A percentile compares a stretch with the other conserved stretches of the same genome.
These are phyloP conservation scores for Dexiosoma caninum DNA, from an alignment of 2,888 invertebrate genomes.

Conservation along the genomic window DNA sequence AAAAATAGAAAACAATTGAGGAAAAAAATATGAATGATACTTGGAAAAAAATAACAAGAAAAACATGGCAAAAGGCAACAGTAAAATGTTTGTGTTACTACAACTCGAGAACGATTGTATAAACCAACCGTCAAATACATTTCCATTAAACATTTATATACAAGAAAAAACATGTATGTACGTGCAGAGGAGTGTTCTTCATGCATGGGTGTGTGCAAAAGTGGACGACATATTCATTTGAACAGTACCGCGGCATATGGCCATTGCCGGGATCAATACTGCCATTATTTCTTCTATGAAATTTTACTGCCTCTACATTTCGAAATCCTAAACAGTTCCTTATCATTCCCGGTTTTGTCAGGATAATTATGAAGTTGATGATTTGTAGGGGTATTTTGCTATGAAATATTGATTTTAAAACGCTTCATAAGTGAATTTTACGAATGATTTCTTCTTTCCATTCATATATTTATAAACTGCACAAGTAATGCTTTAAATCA, in stretches of 20 bases:
- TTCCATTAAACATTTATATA: slow-evolving; percentile 70
- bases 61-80: slow-evolving; percentile 19
- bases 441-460: too few relatives aligned
- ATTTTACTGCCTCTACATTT: slow-evolving; percentile 4
- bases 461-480: too few relatives aligned
- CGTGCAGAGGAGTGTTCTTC: not conserved
- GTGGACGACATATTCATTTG: too few relatives aligned
- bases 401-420: too few relatives aligned
- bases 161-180: slow-evolving; percentile 15
- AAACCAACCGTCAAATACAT: slow-evolving; percentile 75
- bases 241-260: not conserved
- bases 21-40: slow-evolving; percentile 38
- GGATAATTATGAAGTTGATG: not conserved
- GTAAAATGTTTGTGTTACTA: slow-evolving; percentile 52
- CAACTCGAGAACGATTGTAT: slow-evolving; percentile 62
- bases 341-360: not conserved
- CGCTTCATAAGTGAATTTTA: too few relatives aligned
- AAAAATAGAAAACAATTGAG: not conserved
- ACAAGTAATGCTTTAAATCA: too few relatives aligned
- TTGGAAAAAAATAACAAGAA: slow-evolving; percentile 30
- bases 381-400: not conserved
- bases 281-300: not conserved
- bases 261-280: not conserved
- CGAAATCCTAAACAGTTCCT: not conserved
- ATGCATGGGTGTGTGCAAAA: too few relatives aligned